Evolutionary conservation across 2,797 vertebrate genomes (phyloP), one percentile per base, ranked within the genome.

Genomic region (Knipowitschia caucasica): DNA sequence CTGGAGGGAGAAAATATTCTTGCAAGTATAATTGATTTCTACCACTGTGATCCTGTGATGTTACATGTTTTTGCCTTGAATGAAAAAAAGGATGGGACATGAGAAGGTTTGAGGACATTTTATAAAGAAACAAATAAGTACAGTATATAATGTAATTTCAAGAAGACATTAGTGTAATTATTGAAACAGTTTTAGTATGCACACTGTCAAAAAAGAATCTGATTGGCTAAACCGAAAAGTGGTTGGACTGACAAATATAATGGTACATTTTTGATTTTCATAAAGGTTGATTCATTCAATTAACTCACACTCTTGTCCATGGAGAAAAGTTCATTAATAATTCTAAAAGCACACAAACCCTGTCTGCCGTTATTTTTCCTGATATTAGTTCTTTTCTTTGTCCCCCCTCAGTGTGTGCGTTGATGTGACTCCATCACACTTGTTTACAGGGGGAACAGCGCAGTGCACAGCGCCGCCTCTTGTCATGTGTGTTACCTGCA

Each of bases 11-110:
- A 66, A 65, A 47, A 67, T 62, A 84, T 77, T 67, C 64, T 69
- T 55, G 80, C 62, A 70, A 71, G 75, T 83, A 63, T 85, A 84
- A 86, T 87, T 86, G 74, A 84, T 89, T 84, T 86, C 75, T 69
- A 61, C 68, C 57, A 73, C 74, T 77, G 65, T 75, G 82, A 79
- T 84, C 80, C 64, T 27, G 60, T 80, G 73, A 82, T 82, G 74
- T 84, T 78, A 75, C 70, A 67, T 64, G 42, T 73, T 67, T 69
- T 68, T 47, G 63, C 58, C 52, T 45, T 39, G 47, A 4, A 58
- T 49, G 59, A 67, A 59, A 57, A n/a, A 58, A 58, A 30, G 23
- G 35, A 21, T n/a, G 33, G 42, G 64, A 66, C 45, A 29, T 59
- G 45, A 77, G 65, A 77, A 78, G 50, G 61, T 62, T 64, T 26